phyloP scores from a whole-genome alignment of 2,113 vertebrate genomes.

The Dipodomys spectabilis region DNA sequence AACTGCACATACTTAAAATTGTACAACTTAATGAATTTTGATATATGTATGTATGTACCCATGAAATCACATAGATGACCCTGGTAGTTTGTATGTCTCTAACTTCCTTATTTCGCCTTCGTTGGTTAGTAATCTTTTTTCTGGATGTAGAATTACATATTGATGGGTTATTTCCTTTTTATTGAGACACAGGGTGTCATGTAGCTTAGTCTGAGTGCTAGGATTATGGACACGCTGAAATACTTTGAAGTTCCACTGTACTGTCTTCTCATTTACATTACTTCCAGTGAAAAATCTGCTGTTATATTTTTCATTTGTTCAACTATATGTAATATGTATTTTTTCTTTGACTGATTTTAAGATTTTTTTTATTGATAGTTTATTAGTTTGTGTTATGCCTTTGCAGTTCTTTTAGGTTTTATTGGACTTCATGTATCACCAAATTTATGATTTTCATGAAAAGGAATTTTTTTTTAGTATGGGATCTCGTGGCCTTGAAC shows the following conservation, averaged over 20 bases:
- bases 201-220: neutral
- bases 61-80: neutral
- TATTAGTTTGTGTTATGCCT: constrained; percentile 14
- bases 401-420: neutral
- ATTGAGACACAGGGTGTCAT: neutral
- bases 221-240: neutral
- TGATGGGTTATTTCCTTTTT: neutral
- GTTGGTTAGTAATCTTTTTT: neutral
- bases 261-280: neutral
- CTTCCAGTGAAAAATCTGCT: neutral
- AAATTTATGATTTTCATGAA: constrained; percentile 20
- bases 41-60: neutral
- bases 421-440: neutral
- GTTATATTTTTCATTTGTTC: neutral
- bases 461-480: neutral
- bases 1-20: neutral
- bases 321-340: neutral
- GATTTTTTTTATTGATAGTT: neutral
- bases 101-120: neutral
- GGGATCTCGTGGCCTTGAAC: neutral
- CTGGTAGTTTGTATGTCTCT: neutral
- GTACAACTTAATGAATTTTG: neutral
- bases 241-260: neutral
- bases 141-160: neutral
- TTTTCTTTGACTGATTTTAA: neutral